Percentiles rank a stretch among this genome's conserved stretches.
Conservation (phyloP, 2,797 vertebrate species). For the Chiloscyllium punctatum region DNA sequence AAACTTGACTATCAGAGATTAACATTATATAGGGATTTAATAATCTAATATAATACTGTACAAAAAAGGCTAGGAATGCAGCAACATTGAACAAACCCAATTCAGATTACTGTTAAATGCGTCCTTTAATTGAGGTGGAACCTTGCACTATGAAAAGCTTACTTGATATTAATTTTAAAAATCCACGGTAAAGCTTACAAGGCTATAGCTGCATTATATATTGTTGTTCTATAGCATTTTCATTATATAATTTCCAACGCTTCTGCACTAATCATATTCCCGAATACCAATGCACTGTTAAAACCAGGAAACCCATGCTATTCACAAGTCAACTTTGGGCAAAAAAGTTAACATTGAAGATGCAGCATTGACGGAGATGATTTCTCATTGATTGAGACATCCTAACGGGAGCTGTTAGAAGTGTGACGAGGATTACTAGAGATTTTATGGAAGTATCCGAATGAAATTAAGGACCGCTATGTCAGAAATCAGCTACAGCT, state of each 20-base stretch:
- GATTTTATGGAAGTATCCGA: background rate
- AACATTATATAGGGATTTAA: background rate
- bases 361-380: background rate
- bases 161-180: background rate
- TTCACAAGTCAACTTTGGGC: background rate
- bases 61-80: background rate
- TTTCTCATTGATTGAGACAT: background rate
- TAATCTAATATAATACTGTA: background rate
- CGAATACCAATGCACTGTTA: background rate
- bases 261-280: background rate
- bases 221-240: no score
- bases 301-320: background rate
- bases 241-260: background rate
- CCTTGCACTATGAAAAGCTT: background rate
- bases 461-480: background rate
- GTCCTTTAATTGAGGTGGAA: background rate
- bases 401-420: background rate
- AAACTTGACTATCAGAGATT: slow-evolving; percentile 7
- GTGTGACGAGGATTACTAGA: background rate
- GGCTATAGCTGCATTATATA: background rate
- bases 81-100: background rate
- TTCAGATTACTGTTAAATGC: background rate
- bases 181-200: background rate
- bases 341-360: slow-evolving; percentile 19
- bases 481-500: background rate